These are phyloP conservation scores for Phaonia tiefii DNA, from an alignment of 2,888 invertebrate genomes.

Conservation along the genomic window DNA sequence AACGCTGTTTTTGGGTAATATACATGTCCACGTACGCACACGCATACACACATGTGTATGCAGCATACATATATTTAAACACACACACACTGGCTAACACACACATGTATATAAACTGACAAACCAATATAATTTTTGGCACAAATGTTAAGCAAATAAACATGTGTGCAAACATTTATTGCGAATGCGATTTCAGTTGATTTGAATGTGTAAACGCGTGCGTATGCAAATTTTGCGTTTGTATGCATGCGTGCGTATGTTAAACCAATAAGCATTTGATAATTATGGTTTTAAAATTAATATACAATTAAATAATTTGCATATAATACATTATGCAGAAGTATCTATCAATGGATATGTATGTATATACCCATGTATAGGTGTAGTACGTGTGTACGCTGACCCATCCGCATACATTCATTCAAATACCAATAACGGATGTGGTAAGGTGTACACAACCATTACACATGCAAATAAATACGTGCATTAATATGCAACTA, in stretches of 20 bases:
- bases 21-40: constrained; percentile 6
- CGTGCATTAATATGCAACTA: neutral
- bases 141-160: constrained; percentile 34
- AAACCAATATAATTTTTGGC: neutral
- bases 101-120: neutral
- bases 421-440: neutral
- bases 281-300: constrained; percentile 68
- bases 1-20: constrained; percentile 14
- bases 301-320: constrained; percentile 69
- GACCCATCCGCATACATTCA: too few species aligned
- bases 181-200: constrained; percentile 32
- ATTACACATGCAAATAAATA: neutral
- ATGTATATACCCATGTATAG: neutral
- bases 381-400: too few species aligned
- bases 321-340: constrained; percentile 63
- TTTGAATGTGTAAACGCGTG: constrained; percentile 21
- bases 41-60: neutral
- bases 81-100: neutral
- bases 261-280: constrained; percentile 66
- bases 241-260: constrained; percentile 47
- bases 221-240: neutral
- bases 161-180: constrained; percentile 37
- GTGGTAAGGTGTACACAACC: neutral
- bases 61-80: neutral
- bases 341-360: constrained; percentile 13